Evolutionary conservation across 2,113 vertebrate genomes (phyloP).

Genomic region (Mirza zaza): DNA sequence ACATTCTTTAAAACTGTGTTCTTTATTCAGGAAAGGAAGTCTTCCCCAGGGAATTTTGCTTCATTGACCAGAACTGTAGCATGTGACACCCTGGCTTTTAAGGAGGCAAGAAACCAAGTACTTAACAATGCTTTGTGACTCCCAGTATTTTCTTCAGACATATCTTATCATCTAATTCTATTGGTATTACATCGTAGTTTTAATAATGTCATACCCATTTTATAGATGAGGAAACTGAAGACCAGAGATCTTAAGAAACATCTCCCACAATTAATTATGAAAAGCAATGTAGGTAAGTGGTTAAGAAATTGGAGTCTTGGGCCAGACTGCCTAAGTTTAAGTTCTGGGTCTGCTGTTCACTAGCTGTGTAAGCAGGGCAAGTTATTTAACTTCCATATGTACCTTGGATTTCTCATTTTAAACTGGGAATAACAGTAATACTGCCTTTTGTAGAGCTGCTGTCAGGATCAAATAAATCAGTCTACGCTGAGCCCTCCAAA

Average conservation of each 20-base stretch:
- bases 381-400: not conserved
- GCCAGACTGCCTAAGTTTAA: not conserved
- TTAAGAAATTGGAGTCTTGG: not conserved
- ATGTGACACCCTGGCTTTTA: not conserved
- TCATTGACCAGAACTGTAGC: not conserved
- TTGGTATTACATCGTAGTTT: not conserved
- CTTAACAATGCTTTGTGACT: not conserved
- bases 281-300: not conserved
- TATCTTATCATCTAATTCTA: not conserved
- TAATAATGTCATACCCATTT: not conserved
- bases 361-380: not conserved
- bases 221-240: not conserved
- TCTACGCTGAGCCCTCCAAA: not conserved
- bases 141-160: not conserved
- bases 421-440: not conserved
- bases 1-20: not conserved
- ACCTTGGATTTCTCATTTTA: not conserved
- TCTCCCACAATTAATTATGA: not conserved
- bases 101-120: not conserved
- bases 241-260: not conserved
- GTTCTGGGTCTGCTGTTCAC: not conserved
- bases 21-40: not conserved
- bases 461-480: not conserved
- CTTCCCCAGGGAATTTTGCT: not conserved
- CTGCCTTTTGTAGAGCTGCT: not conserved